Base-by-base conservation (phyloP, 1,140 invertebrate genomes). In the Hylyphantes graminicola region DNA sequence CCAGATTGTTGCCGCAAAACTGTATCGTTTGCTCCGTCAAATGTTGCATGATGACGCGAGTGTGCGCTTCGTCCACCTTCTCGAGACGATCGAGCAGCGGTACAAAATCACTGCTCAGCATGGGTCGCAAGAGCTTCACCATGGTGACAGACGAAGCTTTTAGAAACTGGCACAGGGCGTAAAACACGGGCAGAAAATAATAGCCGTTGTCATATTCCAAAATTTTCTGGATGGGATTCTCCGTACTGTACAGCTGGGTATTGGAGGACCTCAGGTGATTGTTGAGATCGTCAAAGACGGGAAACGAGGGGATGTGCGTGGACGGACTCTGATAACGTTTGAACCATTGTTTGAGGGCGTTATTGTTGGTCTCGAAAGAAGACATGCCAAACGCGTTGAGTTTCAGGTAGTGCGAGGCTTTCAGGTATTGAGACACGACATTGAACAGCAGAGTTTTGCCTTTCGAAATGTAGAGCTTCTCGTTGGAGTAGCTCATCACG, bases 181-280 rank as follows among this genome's bases (percentile, higher is more conserved):
- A 81, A 81, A 81, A 81, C 0, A 67, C 67, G 17, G 78, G 78
- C 63, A 81, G 53, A 81, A 81, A 81, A 80, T 80, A 80, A 51
- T 80, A 80, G 0, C 78, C 67, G 7, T 61, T 21, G 70, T 70
- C 12, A n/a, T n/a, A n/a, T n/a, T 70, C n/a, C 15, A 80, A 11
- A 12, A 80, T 70, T 5, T 65, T 80, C 53, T 72, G 57, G 7
- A 72, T 11, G 8, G 78, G 78, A 53, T 80, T 70, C 4, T n/a
- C n/a, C n/a, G n/a, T n/a, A n/a, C n/a, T n/a, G n/a, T n/a, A n/a
- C n/a, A n/a, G n/a, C n/a, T n/a, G n/a, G n/a, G n/a, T n/a, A n/a
- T n/a, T n/a, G n/a, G n/a, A n/a, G n/a, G n/a, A n/a, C n/a, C n/a
- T n/a, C n/a, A n/a, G n/a, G n/a, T n/a, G n/a, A n/a, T 59, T 59